phyloP scores from a whole-genome alignment of 2,113 vertebrate genomes.

The Macaca mulatta region DNA sequence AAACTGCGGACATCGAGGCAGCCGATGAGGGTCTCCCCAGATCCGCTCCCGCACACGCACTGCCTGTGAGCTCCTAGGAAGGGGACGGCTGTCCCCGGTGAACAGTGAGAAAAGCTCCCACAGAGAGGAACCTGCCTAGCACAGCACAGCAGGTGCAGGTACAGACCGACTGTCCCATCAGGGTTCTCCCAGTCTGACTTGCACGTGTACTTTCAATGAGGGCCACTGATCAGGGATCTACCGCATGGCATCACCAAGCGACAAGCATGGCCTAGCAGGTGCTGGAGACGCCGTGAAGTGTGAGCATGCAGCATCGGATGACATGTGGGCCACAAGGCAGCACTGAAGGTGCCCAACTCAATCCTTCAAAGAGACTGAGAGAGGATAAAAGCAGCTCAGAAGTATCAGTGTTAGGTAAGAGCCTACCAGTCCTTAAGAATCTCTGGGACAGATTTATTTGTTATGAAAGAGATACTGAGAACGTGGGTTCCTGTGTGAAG shows the following conservation, averaged over 20 bases:
- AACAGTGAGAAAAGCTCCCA: not conserved
- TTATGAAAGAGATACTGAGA: not conserved
- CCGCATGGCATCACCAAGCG: rapidly evolving
- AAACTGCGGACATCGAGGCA: not conserved
- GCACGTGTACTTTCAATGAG: rapidly evolving
- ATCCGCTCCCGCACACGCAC: rapidly evolving
- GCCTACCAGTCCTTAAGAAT: not conserved
- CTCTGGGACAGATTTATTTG: not conserved
- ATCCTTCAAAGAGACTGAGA: not conserved
- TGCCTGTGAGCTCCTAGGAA: not conserved
- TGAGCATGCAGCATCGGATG: rapidly evolving
- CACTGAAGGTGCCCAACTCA: too few species aligned
- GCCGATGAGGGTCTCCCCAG: not conserved
- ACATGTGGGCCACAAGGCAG: not conserved
- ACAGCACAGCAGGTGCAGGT: rapidly evolving
- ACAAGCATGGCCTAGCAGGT: rapidly evolving
- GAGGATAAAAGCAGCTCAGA: not conserved
- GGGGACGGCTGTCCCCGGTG: not conserved
- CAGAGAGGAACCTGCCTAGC: not conserved
- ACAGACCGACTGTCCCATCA: rapidly evolving
- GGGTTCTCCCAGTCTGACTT: not conserved
- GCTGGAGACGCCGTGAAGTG: not conserved
- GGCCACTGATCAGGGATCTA: too few species aligned
- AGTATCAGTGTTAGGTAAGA: not conserved
- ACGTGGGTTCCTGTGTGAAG: not conserved